Conservation (phyloP, 2,888 invertebrate species). For the Timandra comae region DNA sequence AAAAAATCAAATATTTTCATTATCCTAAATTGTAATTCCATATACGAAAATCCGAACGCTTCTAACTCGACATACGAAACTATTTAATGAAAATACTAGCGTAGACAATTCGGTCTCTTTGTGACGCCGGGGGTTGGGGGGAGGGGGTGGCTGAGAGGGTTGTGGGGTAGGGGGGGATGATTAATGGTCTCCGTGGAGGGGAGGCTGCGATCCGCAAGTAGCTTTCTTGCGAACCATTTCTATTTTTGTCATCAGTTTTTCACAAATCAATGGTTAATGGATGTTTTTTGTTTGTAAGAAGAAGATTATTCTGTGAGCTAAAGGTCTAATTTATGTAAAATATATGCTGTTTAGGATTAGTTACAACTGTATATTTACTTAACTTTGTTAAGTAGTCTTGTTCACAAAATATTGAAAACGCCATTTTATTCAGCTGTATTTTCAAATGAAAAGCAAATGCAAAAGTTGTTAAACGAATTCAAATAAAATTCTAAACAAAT, state of each 20-base stretch:
- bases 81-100: slow-evolving; percentile 32
- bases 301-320: no score
- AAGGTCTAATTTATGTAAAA: no score
- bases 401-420: no score
- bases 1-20: not conserved
- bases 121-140: slow-evolving; percentile 27
- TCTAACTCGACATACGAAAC: slow-evolving; percentile 16
- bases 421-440: no score
- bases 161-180: slow-evolving; percentile 37
- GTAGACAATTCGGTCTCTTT: slow-evolving; percentile 27
- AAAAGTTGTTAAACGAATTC: no score
- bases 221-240: slow-evolving; percentile 25
- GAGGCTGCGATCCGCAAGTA: slow-evolving; percentile 25
- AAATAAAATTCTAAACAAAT: no score
- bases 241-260: slow-evolving; percentile 20
- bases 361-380: no score
- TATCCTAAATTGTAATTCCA: slow-evolving; percentile 5
- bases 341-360: no score
- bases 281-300: no score
- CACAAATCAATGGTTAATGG: slow-evolving; percentile 13
- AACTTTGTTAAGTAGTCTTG: no score
- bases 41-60: not conserved
- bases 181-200: slow-evolving; percentile 43
- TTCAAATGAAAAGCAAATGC: no score
- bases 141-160: slow-evolving; percentile 14